Percentiles rank a stretch among this genome's conserved stretches.
Evolutionary conservation across 2,113 vertebrate species (phyloP).

Genomic region (Etheostoma spectabile): DNA sequence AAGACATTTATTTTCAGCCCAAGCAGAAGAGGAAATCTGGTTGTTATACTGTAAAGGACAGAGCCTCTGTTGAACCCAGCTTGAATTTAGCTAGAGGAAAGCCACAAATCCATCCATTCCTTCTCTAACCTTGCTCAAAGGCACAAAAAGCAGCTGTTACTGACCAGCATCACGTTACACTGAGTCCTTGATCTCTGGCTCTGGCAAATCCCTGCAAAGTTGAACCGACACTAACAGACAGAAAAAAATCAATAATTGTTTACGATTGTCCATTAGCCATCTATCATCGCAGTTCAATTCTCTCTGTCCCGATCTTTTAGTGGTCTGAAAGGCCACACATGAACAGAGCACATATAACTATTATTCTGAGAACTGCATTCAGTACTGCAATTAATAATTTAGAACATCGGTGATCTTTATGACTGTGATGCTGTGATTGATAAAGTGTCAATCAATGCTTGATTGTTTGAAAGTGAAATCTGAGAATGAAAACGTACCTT

Average conservation of each 20-base stretch:
- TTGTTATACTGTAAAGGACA: conserved; percentile 11
- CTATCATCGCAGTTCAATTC: conserved; percentile 12
- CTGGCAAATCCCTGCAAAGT: neutral
- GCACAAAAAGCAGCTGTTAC: conserved; percentile 23
- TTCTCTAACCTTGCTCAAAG: conserved; percentile 35
- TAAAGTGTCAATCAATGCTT: neutral
- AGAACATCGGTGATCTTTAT: conserved; percentile 15
- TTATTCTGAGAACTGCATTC: conserved; percentile 11
- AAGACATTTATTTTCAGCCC: neutral
- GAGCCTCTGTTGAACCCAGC: neutral
- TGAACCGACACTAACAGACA: neutral
- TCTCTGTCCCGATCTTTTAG: conserved; percentile 12
- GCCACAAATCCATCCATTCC: neutral
- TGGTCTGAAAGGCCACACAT: conserved; percentile 31
- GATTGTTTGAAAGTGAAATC: neutral
- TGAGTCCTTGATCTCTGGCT: conserved; percentile 4
- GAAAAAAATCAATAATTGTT: conserved; percentile 62
- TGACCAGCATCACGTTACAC: conserved; percentile 5
- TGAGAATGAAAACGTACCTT: neutral
- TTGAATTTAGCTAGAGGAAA: neutral
- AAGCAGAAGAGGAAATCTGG: conserved; percentile 2
- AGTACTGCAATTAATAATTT: conserved; percentile 40
- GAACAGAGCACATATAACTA: conserved; percentile 29
- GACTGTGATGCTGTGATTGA: neutral
- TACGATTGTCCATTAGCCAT: conserved; percentile 63